Evolutionary conservation across 1,140 invertebrate genomes (phyloP).

Genomic region (Megathymus violae): DNA sequence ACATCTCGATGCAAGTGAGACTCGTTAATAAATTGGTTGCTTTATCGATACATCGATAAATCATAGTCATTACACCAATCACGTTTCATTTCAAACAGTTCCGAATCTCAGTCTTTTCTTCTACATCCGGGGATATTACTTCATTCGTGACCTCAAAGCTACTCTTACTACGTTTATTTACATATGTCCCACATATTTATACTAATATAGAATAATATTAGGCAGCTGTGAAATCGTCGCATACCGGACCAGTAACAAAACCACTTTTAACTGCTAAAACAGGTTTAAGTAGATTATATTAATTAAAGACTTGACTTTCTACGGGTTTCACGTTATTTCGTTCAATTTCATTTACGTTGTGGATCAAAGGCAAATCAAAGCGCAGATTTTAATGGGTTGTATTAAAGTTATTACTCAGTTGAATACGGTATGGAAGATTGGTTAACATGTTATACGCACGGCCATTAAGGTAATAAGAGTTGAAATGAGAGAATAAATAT

Average conservation of each 20-base stretch:
- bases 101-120: conserved; percentile 22
- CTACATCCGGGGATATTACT: conserved; percentile 39
- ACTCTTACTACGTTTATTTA: conserved; percentile 47
- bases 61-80: conserved; percentile 28
- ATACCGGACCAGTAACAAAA: conserved; percentile 43
- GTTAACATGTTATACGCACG: background rate
- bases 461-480: conserved; percentile 9
- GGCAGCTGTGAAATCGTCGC: conserved; percentile 50
- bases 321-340: conserved; percentile 51
- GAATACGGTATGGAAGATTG: conserved; percentile 4
- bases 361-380: background rate
- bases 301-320: conserved; percentile 61
- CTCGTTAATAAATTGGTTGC: background rate
- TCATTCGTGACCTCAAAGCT: conserved; percentile 15
- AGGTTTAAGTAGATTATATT: conserved; percentile 60
- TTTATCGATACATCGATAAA: conserved; percentile 20
- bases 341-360: conserved; percentile 38
- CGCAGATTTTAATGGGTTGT: background rate
- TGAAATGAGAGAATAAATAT: background rate
- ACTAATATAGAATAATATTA: conserved; percentile 56
- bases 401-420: background rate
- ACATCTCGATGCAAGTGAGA: background rate
- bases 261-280: conserved; percentile 50
- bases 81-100: conserved; percentile 15
- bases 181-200: conserved; percentile 64